Percentiles rank a stretch among this genome's conserved stretches.
phyloP scores from a whole-genome alignment of 2,888 invertebrate species.

The Agrotis ipsilon region DNA sequence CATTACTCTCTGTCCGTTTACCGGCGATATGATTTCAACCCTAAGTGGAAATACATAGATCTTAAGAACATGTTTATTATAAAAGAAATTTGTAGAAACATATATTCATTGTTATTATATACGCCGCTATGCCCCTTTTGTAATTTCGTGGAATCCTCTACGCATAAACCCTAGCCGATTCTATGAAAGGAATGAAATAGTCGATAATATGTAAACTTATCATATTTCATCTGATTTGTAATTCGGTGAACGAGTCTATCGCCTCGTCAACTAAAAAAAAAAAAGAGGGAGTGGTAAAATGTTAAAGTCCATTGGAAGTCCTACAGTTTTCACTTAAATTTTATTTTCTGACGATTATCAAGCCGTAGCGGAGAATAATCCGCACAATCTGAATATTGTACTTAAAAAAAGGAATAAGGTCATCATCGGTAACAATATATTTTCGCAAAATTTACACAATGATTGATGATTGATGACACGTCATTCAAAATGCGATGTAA shows the following conservation, averaged over 20 bases:
- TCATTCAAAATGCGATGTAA: constrained; percentile 59
- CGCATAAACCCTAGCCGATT: not conserved
- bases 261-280: not conserved
- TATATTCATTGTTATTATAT: no score
- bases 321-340: not conserved
- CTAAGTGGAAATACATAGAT: no score
- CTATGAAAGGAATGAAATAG: no score
- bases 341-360: not conserved
- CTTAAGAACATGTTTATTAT: no score
- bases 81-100: no score
- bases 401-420: constrained; percentile 25
- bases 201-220: no score
- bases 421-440: constrained; percentile 39
- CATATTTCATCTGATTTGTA: not conserved
- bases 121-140: not conserved
- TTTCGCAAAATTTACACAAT: constrained; percentile 41
- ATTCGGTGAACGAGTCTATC: not conserved
- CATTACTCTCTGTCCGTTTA: no score
- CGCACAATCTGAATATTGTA: no score
- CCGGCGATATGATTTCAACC: no score
- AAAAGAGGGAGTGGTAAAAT: not conserved
- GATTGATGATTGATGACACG: constrained; percentile 59
- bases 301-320: not conserved
- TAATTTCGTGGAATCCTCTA: not conserved
- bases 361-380: not conserved